A percentile compares a stretch with the other conserved stretches of the same genome.
These are phyloP conservation scores for Apis dorsata DNA, from an alignment of 1,140 invertebrate species.

Conservation along the genomic window DNA sequence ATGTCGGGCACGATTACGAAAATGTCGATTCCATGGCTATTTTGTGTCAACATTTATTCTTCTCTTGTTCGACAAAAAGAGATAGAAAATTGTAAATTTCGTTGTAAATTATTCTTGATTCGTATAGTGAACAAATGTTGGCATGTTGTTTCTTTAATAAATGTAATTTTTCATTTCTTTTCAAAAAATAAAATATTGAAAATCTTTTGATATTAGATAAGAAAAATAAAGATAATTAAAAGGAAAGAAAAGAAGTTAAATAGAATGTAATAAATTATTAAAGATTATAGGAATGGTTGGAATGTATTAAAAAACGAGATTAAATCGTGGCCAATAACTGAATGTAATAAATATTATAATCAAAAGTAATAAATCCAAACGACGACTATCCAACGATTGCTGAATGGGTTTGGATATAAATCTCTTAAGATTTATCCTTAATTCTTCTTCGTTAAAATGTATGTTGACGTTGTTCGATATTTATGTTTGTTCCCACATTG, in stretches of 20 bases:
- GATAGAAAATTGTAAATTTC: background rate
- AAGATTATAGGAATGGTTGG: background rate
- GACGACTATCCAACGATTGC: conserved; percentile 38
- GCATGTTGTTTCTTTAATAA: background rate
- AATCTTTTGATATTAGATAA: background rate
- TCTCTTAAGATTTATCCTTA: conserved; percentile 47
- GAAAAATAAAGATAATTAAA: fast-evolving
- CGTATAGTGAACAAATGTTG: background rate
- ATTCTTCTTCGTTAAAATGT: background rate
- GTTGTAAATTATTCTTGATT: background rate
- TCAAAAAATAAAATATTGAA: fast-evolving
- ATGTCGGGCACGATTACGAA: no score
- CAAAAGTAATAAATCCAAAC: conserved; percentile 48
- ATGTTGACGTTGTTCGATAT: background rate
- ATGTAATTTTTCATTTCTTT: background rate
- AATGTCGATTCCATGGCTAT: background rate
- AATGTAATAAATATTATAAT: conserved; percentile 29
- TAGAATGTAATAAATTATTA: background rate
- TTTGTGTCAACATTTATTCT: background rate
- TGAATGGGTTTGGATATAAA: conserved; percentile 52
- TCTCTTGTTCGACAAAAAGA: background rate
- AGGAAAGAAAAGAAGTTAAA: no score
- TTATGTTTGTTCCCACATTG: background rate
- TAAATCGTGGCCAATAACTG: conserved; percentile 17
- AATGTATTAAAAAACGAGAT: background rate